Evolutionary conservation across 2,888 invertebrate genomes (phyloP), one percentile per base, ranked within the genome.

Genomic region (Oscheius sp.): DNA sequence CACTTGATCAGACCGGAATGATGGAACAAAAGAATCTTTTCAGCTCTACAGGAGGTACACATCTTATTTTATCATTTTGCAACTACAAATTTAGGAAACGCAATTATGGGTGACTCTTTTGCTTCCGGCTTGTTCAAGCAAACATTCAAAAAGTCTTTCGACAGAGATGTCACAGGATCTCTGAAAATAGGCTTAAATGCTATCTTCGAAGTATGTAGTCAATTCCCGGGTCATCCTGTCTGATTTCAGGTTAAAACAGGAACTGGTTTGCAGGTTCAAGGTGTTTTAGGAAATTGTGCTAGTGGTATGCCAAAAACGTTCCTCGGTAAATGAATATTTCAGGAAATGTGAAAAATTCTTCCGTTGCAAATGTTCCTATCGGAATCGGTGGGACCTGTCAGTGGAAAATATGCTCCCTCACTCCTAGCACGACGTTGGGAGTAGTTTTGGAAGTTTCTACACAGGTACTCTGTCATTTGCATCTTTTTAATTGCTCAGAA

Each of bases 41-140:
- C 89, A 97, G 97, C 91, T 94, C 94, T 9, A 98, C 98, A 47
- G 98, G 94, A 62, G 88, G 85, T 79, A 60, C 2, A 42, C 42
- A 3, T 3, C 7, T 42, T 7, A 42, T 42, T 42, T 42, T 5
- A 42, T 7, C 42, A 42, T 42, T 5, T 42, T 42, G 7, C 21
- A 42, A 42, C 42, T 42, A 42, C 42, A 42, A 42, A 42, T 42
- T 42, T 42, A 42, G 42, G 42, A 42, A 42, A 42, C 7, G 42
- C 42, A 42, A 42, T 42, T 42, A 96, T 99, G 96, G 98, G 96
- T 4, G 99, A 99, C 90, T 96, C 97, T 0, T 99, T 99, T 91
- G 96, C 96, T 90, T 98, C 99, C 0, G 95, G 96, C 0, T 92
- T 99, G 10, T 99, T 99, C 91, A 97, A 98, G 90, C 98, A 99